phyloP scores from a whole-genome alignment of 2,113 vertebrate genomes.

The Elaphurus davidianus region DNA sequence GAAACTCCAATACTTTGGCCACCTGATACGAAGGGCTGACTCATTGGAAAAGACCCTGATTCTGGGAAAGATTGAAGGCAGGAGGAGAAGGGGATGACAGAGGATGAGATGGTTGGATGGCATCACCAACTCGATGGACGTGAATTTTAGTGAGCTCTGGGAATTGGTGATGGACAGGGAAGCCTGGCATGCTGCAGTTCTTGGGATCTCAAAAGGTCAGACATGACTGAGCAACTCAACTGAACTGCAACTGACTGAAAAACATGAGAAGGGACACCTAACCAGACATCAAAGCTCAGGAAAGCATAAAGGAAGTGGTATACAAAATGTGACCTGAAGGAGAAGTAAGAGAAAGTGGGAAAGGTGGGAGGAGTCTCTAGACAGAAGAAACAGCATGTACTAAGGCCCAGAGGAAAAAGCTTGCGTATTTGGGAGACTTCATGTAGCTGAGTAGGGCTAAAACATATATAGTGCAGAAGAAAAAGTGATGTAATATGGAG shows the following conservation, averaged over 20 bases:
- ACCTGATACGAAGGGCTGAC: neutral
- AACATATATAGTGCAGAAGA: neutral
- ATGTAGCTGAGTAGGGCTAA: neutral
- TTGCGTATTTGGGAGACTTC: neutral
- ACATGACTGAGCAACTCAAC: neutral
- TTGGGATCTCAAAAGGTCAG: neutral
- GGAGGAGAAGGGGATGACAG: neutral
- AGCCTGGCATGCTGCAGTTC: neutral
- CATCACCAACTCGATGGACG: rapidly evolving
- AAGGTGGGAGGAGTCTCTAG: neutral
- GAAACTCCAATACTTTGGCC: neutral
- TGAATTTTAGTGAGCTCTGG: neutral
- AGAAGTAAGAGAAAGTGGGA: neutral
- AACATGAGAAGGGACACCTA: neutral
- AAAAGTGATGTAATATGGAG: neutral
- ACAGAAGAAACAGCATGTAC: neutral
- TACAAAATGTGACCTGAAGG: neutral
- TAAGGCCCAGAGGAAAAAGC: neutral
- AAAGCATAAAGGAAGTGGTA: neutral
- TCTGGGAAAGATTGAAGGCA: neutral
- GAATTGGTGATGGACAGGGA: neutral
- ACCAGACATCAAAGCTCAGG: neutral
- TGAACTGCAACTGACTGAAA: neutral
- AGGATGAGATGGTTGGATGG: neutral
- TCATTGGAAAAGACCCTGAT: neutral